Evolutionary conservation across 2,113 vertebrate genomes (phyloP).

Genomic region (Haemorhous mexicanus): DNA sequence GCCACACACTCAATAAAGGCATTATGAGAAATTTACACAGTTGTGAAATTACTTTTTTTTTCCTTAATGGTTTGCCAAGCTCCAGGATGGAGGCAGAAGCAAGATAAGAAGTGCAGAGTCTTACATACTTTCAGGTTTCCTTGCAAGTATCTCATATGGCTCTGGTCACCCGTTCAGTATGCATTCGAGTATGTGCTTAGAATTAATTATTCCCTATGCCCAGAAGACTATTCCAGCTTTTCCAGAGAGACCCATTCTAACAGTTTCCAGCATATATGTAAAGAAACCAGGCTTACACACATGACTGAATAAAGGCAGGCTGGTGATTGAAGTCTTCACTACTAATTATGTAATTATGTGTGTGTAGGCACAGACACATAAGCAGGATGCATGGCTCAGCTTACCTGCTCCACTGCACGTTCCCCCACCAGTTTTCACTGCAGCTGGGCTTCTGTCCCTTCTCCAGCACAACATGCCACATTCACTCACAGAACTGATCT

Average conservation of each 20-base stretch:
- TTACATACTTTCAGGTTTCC: neutral
- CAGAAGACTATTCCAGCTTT: neutral
- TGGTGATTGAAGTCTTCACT: neutral
- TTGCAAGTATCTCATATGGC: neutral
- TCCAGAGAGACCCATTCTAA: neutral
- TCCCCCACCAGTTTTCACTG: neutral
- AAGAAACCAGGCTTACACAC: neutral
- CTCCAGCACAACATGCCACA: neutral
- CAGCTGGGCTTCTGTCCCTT: neutral
- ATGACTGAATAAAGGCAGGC: neutral
- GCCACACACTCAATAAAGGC: neutral
- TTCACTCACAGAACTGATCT: conserved; percentile 34
- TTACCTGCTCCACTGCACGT: neutral
- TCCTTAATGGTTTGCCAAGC: neutral
- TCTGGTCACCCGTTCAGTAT: neutral
- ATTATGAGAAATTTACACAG: neutral
- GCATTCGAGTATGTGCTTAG: neutral
- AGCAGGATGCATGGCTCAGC: neutral
- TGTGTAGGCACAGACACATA: neutral
- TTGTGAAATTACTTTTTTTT: neutral
- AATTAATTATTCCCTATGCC: neutral
- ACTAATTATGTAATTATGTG: neutral
- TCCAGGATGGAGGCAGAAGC: neutral
- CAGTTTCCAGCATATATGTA: neutral
- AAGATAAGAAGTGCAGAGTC: neutral